Percentiles rank a stretch among this genome's conserved stretches.
Evolutionary conservation across 2,888 invertebrate species (phyloP).

Genomic region (Marasmarcha lunaedactyla): DNA sequence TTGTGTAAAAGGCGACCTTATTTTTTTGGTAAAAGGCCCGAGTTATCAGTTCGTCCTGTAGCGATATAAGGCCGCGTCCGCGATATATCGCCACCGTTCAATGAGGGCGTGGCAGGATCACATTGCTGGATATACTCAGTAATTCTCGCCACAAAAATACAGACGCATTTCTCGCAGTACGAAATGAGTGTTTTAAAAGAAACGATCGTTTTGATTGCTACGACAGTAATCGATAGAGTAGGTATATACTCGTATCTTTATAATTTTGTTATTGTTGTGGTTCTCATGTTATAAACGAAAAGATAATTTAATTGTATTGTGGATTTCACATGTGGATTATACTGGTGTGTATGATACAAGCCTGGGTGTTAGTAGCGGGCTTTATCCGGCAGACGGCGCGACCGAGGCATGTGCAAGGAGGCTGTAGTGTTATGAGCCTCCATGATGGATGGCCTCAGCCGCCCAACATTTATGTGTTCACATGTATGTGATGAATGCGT

Average conservation of each 20-base stretch:
- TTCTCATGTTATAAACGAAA: too few species aligned
- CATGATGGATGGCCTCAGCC: slow-evolving; percentile 47
- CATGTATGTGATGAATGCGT: background rate
- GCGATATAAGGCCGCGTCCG: slow-evolving; percentile 58
- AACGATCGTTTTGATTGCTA: too few species aligned
- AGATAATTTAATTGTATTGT: too few species aligned
- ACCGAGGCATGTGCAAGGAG: slow-evolving; percentile 38
- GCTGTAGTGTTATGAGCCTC: slow-evolving; percentile 57
- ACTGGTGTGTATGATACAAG: background rate
- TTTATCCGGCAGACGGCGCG: background rate
- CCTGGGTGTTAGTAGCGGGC: background rate
- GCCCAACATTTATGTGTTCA: background rate
- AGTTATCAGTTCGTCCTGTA: slow-evolving; percentile 55
- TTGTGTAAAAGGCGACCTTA: slow-evolving; percentile 63
- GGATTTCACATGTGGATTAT: background rate
- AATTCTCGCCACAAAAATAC: slow-evolving; percentile 30
- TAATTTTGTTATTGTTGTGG: too few species aligned
- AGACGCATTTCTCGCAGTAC: slow-evolving; percentile 15
- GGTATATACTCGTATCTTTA: too few species aligned
- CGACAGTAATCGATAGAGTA: too few species aligned
- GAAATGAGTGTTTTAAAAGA: background rate
- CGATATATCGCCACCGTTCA: slow-evolving; percentile 59
- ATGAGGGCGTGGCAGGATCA: slow-evolving; percentile 48
- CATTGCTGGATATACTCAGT: slow-evolving; percentile 32
- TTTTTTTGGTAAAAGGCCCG: slow-evolving; percentile 59